phyloP scores from a whole-genome alignment of 2,113 vertebrate genomes.

The Macaca mulatta region DNA sequence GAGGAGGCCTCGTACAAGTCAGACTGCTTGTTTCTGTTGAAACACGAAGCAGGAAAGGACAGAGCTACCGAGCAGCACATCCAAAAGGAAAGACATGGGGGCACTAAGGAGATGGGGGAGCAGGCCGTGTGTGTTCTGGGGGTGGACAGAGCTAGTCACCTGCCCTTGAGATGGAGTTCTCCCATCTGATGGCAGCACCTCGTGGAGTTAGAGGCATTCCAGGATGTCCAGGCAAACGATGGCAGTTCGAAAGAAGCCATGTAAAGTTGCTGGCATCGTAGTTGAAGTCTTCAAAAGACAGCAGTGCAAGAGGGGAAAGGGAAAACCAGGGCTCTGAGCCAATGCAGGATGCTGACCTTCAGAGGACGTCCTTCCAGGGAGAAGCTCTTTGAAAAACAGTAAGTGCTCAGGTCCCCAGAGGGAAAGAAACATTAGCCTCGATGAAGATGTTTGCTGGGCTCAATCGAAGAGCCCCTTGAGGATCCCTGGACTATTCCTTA shows the following conservation, averaged over 20 bases:
- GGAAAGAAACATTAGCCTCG: constrained; percentile 33
- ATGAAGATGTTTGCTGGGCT: constrained; percentile 23
- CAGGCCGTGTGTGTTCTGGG: background rate
- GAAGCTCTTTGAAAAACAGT: background rate
- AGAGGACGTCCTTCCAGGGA: background rate
- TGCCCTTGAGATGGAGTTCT: background rate
- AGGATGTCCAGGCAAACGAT: background rate
- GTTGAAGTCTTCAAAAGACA: background rate
- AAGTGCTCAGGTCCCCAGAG: constrained; percentile 5
- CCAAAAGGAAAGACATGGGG: too few species aligned
- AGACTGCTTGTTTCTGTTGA: background rate
- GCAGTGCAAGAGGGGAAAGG: background rate
- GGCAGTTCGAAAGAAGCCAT: background rate
- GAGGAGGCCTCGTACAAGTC: background rate
- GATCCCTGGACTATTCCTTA: background rate
- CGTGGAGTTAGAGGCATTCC: background rate
- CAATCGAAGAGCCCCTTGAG: background rate
- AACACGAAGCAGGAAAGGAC: background rate
- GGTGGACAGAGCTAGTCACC: background rate
- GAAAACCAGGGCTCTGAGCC: background rate
- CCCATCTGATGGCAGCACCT: background rate
- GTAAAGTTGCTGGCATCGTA: background rate
- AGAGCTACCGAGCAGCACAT: background rate
- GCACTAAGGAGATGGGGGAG: background rate
- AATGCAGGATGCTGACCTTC: background rate